Evolutionary conservation across 2,113 vertebrate genomes (phyloP), one percentile per base, ranked within the genome.

Genomic region (Poeciliopsis prolifica): DNA sequence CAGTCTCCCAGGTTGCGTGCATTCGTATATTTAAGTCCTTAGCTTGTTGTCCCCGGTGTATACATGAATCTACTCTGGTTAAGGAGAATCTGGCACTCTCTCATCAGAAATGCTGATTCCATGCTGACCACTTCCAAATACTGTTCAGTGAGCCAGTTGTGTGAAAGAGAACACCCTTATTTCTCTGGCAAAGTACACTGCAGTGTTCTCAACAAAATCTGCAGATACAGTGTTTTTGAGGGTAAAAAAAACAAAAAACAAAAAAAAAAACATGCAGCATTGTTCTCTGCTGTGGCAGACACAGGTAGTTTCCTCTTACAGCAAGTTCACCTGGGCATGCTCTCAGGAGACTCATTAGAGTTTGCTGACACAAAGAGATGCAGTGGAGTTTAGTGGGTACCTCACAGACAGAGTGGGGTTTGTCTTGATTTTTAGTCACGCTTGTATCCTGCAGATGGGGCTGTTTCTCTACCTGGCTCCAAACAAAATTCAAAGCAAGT

Each of bases 301-400:
- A 73, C 37, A 54, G 80, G 86, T 87, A 88, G 78, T 86, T 90
- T 90, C 83, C 85, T 86, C 81, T 86, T 84, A 79, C 85, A 84
- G 79, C 77, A 69, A 67, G 65, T 78, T 89, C 87, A 84, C 87
- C 86, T 87, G 87, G 60, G 29, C 24, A 3, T 63, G 69, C 67
- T 88, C 85, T 87, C 80, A 19, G 42, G 84, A 89, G 87, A 67
- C 85, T 86, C 77, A 86, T 88, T 89, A 85, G 75, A 74, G 70
- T 87, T 82, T 86, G 82, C 87, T 88, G 85, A 87, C 80, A 82
- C 85, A 83, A 87, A 87, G 73, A 79, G 79, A 87, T 87, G 67
- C 60, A 65, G 72, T 80, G 67, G 68, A 91, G 87, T 84, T 87
- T 74, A 75, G 81, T 78, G 10, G 42, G 68, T 66, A 79, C 68